Percentiles rank a stretch among this genome's conserved stretches.
phyloP scores from a whole-genome alignment of 2,113 vertebrate species.

The Oreamnos americanus region DNA sequence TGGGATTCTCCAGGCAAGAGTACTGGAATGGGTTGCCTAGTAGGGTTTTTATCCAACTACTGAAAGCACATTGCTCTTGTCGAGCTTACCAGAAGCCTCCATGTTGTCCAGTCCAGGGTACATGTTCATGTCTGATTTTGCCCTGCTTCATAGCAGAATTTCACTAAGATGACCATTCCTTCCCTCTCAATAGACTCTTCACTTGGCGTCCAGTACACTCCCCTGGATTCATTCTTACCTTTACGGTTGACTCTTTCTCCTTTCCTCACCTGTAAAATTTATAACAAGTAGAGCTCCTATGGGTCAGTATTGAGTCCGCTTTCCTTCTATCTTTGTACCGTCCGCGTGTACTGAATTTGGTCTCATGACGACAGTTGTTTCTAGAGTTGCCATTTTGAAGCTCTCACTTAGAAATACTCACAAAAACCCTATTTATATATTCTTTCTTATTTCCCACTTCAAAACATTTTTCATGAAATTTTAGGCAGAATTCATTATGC shows the following conservation, averaged over 20 bases:
- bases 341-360: neutral
- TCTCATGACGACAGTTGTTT: neutral
- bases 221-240: neutral
- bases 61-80: neutral
- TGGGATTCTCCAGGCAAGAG: too few relatives aligned
- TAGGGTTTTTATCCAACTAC: neutral
- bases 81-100: neutral
- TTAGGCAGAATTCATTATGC: neutral
- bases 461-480: slow-evolving; percentile 10
- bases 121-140: neutral
- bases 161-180: neutral
- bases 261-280: neutral
- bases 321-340: neutral
- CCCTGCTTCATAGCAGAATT: neutral
- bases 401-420: neutral
- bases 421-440: neutral
- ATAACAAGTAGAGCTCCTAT: neutral
- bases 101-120: neutral
- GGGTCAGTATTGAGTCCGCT: neutral
- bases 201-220: neutral
- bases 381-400: slow-evolving; percentile 24
- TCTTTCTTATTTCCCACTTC: slow-evolving; percentile 1
- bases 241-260: neutral
- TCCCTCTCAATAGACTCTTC: neutral
- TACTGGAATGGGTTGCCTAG: too few relatives aligned